phyloP scores from a whole-genome alignment of 1,140 invertebrate genomes.

The Cyrtorhinus lividipennis region DNA sequence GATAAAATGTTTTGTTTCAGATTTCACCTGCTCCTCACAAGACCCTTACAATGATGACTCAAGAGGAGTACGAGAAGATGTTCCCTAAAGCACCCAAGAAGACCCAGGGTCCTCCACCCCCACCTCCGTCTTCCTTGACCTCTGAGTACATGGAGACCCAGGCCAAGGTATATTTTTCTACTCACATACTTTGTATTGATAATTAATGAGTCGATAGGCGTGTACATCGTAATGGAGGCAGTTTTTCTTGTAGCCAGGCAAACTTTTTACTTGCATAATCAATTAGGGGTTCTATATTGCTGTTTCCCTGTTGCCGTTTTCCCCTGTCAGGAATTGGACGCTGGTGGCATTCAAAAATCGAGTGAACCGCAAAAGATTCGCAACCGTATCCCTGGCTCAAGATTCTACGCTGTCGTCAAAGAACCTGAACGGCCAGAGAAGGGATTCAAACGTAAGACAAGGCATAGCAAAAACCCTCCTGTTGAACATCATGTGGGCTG shows the following conservation, averaged over 20 bases:
- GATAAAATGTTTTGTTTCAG: constrained; percentile 28
- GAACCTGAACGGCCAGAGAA: constrained; percentile 42
- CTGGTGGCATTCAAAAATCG: too few species aligned
- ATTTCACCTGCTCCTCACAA: constrained; percentile 45
- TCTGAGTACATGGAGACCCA: too few species aligned
- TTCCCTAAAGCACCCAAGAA: constrained; percentile 46
- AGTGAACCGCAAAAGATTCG: neutral
- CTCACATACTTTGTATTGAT: too few species aligned
- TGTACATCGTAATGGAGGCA: too few species aligned
- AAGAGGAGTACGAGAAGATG: constrained; percentile 74
- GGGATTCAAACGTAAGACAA: constrained; percentile 74
- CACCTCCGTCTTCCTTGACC: constrained; percentile 35
- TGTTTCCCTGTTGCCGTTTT: too few species aligned
- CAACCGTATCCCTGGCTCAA: constrained; percentile 1
- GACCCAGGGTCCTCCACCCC: constrained; percentile 60
- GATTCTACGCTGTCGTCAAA: constrained; percentile 92
- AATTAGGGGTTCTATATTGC: too few species aligned
- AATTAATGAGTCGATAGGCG: too few species aligned
- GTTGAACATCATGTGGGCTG: constrained; percentile 93
- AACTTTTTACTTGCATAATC: too few species aligned
- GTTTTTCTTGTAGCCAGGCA: too few species aligned
- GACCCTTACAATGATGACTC: constrained; percentile 78
- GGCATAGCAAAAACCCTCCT: constrained; percentile 81
- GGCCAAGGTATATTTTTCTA: too few species aligned
- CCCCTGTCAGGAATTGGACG: too few species aligned